Evolutionary conservation across 2,797 vertebrate species (phyloP).

Genomic region (Tolypeutes matacus): DNA sequence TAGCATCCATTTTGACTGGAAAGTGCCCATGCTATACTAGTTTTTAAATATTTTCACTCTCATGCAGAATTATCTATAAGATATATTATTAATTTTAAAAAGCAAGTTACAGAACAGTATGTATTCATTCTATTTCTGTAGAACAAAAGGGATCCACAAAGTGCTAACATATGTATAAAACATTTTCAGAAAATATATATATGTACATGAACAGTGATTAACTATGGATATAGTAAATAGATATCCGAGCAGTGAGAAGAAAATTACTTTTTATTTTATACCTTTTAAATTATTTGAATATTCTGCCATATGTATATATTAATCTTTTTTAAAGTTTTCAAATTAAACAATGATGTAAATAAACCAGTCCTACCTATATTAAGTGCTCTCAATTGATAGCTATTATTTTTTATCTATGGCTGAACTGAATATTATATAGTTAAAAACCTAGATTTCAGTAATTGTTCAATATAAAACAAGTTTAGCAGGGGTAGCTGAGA

Average conservation of each 20-base stretch:
- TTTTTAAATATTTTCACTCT: constrained; percentile 17
- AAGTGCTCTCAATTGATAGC: neutral
- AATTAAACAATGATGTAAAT: neutral
- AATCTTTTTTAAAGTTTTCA: constrained; percentile 5
- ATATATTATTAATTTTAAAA: neutral
- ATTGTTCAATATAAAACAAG: neutral
- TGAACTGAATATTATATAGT: neutral
- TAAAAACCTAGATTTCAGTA: neutral
- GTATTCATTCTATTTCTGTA: neutral
- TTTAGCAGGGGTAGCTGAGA: neutral
- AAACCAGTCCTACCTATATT: neutral
- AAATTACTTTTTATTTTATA: constrained; percentile 7
- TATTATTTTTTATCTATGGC: neutral
- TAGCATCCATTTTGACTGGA: neutral
- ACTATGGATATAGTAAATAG: neutral
- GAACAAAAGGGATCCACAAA: neutral
- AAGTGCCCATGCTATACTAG: neutral
- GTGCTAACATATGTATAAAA: neutral
- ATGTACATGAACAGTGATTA: neutral
- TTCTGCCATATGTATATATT: neutral
- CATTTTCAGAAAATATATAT: neutral
- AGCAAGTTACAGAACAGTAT: neutral
- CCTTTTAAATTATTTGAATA: neutral
- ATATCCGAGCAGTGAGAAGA: neutral
- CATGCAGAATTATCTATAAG: neutral